Evolutionary conservation across 2,888 invertebrate genomes (phyloP).

Genomic region (Malachius bipustulatus): DNA sequence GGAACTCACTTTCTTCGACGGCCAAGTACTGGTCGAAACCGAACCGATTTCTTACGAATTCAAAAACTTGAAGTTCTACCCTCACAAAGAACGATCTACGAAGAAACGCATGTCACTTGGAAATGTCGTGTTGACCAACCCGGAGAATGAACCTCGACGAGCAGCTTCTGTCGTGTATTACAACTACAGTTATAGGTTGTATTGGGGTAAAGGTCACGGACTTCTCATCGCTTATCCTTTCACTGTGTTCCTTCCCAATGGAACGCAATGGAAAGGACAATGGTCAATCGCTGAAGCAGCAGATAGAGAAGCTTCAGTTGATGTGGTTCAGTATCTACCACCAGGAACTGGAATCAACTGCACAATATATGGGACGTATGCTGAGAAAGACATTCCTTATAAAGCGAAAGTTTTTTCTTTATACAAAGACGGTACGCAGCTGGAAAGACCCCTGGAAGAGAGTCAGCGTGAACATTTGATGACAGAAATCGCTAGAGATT

Average conservation of each 20-base stretch:
- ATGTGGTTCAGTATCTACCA: slow-evolving; percentile 47
- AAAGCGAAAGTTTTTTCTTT: slow-evolving; percentile 57
- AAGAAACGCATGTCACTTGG: slow-evolving; percentile 31
- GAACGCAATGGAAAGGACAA: slow-evolving; percentile 44
- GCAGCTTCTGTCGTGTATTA: slow-evolving; percentile 66
- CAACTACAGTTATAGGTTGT: slow-evolving; percentile 54
- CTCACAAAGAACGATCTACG: slow-evolving; percentile 35
- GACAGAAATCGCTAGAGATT: slow-evolving; percentile 55
- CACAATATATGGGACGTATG: slow-evolving; percentile 60
- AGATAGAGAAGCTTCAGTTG: slow-evolving; percentile 44
- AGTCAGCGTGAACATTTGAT: slow-evolving; percentile 54
- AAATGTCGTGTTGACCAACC: slow-evolving; percentile 37
- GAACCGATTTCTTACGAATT: slow-evolving; percentile 70
- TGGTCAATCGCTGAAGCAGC: slow-evolving; percentile 53
- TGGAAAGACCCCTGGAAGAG: slow-evolving; percentile 49
- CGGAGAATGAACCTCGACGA: slow-evolving; percentile 38
- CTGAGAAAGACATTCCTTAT: slow-evolving; percentile 64
- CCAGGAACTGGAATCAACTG: slow-evolving; percentile 80
- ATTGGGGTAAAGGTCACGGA: slow-evolving; percentile 70
- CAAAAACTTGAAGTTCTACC: slow-evolving; percentile 35
- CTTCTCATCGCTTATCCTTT: slow-evolving; percentile 60
- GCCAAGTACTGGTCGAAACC: slow-evolving; percentile 68
- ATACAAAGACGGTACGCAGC: slow-evolving; percentile 50
- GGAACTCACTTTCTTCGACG: slow-evolving; percentile 47
- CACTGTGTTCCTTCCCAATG: slow-evolving; percentile 47